Percentiles rank a stretch among this genome's conserved stretches.
Evolutionary conservation across 2,797 vertebrate species (phyloP).

Genomic region (Myotis daubentonii): DNA sequence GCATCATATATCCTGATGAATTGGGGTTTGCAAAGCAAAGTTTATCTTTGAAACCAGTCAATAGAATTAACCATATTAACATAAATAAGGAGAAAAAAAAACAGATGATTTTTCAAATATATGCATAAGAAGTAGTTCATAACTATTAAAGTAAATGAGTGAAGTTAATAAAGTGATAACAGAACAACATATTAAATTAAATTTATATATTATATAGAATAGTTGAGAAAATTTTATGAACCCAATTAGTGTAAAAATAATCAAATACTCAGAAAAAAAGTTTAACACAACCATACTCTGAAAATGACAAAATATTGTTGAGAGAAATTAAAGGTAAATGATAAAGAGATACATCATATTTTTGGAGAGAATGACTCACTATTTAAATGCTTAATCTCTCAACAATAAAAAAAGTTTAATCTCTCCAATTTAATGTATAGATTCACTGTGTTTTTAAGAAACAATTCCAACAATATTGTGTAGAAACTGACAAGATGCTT

Average conservation of each 20-base stretch:
- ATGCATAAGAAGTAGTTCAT: neutral
- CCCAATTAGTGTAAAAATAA: neutral
- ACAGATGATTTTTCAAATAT: neutral
- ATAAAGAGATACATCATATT: neutral
- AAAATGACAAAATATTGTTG: neutral
- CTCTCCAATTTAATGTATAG: neutral
- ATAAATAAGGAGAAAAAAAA: neutral
- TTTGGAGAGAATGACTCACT: neutral
- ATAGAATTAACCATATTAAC: neutral
- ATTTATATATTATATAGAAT: neutral
- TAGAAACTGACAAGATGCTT: neutral
- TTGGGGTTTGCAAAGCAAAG: neutral
- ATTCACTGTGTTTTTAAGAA: neutral
- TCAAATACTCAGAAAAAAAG: neutral
- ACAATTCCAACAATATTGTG: neutral
- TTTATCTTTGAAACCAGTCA: neutral
- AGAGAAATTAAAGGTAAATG: neutral
- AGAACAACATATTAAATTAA: neutral
- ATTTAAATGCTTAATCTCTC: neutral
- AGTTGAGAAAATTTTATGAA: neutral
- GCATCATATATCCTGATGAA: neutral
- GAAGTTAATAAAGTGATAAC: neutral
- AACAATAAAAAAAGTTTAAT: neutral
- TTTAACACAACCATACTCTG: neutral
- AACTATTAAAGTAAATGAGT: constrained; percentile 8